Evolutionary conservation across 2,888 invertebrate species (phyloP).

Genomic region (Pachymerium ferrugineum): DNA sequence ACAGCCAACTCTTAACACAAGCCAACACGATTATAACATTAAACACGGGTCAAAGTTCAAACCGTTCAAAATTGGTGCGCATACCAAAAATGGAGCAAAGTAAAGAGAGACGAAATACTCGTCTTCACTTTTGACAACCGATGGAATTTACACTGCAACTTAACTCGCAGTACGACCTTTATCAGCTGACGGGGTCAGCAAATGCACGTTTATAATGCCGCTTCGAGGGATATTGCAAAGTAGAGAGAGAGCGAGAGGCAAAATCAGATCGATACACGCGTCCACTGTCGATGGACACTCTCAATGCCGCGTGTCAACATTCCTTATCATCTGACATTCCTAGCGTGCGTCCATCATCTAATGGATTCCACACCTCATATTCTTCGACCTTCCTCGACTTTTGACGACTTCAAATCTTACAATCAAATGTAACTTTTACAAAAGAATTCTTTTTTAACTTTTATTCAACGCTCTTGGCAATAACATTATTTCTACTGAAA

Average conservation of each 20-base stretch:
- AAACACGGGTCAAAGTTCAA: background rate
- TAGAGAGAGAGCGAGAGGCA: background rate
- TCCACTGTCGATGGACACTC: slow-evolving; percentile 9
- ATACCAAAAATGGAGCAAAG: background rate
- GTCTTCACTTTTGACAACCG: slow-evolving; percentile 15
- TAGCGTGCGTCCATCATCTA: background rate
- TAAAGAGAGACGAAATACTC: background rate
- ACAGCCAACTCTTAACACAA: background rate
- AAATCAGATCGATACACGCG: background rate
- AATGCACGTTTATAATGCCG: background rate
- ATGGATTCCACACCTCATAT: slow-evolving; percentile 9
- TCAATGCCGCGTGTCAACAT: slow-evolving; percentile 18
- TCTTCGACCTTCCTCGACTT: background rate
- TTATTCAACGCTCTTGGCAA: no score
- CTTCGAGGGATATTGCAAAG: background rate
- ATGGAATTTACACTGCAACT: background rate
- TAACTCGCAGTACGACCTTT: background rate
- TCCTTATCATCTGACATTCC: slow-evolving; percentile 7
- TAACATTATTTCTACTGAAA: no score
- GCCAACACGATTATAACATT: background rate
- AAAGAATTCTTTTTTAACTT: no score
- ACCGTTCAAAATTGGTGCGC: background rate
- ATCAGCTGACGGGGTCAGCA: background rate
- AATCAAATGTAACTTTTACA: no score
- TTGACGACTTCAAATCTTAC: background rate